phyloP scores from a whole-genome alignment of 2,888 invertebrate species.

The Agriopis marginaria region DNA sequence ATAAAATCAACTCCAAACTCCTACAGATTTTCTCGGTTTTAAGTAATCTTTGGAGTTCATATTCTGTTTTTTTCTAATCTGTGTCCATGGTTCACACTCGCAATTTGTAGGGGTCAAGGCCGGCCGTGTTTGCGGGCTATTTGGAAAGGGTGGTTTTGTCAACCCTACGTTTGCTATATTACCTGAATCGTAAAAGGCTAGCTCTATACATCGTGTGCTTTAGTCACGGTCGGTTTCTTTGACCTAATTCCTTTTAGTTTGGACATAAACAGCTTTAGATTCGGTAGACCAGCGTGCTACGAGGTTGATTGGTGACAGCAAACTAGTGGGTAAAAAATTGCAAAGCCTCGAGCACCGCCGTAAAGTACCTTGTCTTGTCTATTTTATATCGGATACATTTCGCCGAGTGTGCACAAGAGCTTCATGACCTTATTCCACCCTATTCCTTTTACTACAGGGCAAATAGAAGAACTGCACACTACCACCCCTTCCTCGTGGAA shows the following conservation, averaged over 20 bases:
- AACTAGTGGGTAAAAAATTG: too few species aligned
- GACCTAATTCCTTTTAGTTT: conserved; percentile 4
- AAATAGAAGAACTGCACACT: too few species aligned
- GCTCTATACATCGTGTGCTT: background rate
- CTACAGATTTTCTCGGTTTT: background rate
- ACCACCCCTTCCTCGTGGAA: too few species aligned
- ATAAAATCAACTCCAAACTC: background rate
- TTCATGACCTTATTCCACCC: too few species aligned
- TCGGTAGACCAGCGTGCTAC: too few species aligned
- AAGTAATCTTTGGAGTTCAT: background rate
- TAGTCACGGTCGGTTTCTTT: conserved; percentile 1
- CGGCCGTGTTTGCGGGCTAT: conserved; percentile 40
- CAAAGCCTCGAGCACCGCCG: too few species aligned
- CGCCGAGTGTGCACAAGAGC: too few species aligned
- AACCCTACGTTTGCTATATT: conserved; percentile 38
- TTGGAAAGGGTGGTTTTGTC: conserved; percentile 37
- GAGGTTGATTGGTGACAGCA: too few species aligned
- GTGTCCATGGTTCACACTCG: conserved; percentile 32
- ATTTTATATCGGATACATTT: too few species aligned
- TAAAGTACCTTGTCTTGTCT: too few species aligned
- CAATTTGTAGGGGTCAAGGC: conserved; percentile 42
- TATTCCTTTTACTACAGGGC: too few species aligned
- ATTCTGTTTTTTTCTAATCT: background rate
- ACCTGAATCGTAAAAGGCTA: conserved; percentile 11
- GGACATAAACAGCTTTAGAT: too few species aligned